Evolutionary conservation across 2,797 vertebrate genomes (phyloP).

Genomic region (Molothrus ater): DNA sequence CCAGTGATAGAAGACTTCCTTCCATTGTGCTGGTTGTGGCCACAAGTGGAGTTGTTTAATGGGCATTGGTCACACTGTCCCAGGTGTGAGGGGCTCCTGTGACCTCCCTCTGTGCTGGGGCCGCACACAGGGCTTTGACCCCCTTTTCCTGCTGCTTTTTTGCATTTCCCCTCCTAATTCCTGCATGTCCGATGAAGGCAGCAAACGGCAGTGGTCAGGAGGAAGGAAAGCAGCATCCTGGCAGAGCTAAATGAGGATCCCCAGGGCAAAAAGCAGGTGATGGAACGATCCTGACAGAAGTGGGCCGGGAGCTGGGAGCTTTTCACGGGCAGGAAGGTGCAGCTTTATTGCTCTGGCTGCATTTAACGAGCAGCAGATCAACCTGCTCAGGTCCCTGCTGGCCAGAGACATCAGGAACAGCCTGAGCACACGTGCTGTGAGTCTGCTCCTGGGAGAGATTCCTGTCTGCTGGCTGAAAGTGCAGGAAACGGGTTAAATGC

Average conservation of each 20-base stretch:
- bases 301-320: background rate
- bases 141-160: background rate
- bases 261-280: background rate
- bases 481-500: constrained; percentile 50
- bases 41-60: background rate
- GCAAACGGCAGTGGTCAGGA: background rate
- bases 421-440: background rate
- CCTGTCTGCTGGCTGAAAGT: background rate
- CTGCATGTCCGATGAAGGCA: background rate
- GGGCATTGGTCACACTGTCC: background rate
- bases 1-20: background rate
- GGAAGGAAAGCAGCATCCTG: background rate
- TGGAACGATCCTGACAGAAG: constrained; percentile 34
- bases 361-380: background rate
- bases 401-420: background rate
- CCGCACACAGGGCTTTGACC: background rate
- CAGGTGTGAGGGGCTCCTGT: background rate
- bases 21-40: background rate
- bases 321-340: background rate
- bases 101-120: background rate
- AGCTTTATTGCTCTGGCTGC: background rate
- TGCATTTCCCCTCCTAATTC: background rate
- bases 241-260: background rate
- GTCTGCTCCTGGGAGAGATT: background rate
- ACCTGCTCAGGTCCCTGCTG: background rate